These are phyloP conservation scores for Paedocypris micromegethes DNA, from an alignment of 2,797 vertebrate genomes.

Conservation along the genomic window DNA sequence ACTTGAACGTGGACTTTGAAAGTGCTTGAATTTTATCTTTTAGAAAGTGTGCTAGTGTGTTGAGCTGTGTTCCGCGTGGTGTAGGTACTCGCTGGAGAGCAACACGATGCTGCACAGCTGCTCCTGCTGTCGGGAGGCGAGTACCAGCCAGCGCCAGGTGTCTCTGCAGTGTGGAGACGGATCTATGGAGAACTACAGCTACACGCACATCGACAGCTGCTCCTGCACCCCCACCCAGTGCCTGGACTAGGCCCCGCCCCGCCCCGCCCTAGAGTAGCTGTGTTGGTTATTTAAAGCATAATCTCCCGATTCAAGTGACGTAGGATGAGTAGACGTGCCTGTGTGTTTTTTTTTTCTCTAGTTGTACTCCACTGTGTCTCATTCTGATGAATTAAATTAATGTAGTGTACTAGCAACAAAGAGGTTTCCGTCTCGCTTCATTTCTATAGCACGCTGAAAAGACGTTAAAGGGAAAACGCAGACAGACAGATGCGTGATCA, in stretches of 20 bases:
- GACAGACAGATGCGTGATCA: too few species aligned
- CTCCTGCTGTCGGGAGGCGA: slow-evolving; percentile 77
- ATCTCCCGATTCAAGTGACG: too few species aligned
- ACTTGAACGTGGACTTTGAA: background rate
- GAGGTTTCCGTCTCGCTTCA: too few species aligned
- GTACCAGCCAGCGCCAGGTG: slow-evolving; percentile 62
- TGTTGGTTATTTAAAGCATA: too few species aligned
- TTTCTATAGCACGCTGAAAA: too few species aligned
- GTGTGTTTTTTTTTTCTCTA: too few species aligned
- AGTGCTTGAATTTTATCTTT: background rate
- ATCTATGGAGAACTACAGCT: slow-evolving; percentile 52
- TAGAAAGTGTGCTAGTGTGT: background rate
- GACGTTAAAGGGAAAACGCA: too few species aligned
- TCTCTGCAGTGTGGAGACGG: slow-evolving; percentile 66
- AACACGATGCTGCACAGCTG: slow-evolving; percentile 71
- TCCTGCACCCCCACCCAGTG: slow-evolving; percentile 7
- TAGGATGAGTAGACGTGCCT: too few species aligned
- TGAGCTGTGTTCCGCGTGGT: slow-evolving; percentile 17
- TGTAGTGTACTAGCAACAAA: too few species aligned
- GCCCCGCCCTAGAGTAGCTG: too few species aligned
- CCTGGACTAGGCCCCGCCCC: background rate
- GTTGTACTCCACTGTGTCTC: too few species aligned
- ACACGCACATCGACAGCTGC: slow-evolving; percentile 64
- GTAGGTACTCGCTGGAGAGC: slow-evolving; percentile 73
- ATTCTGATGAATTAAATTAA: too few species aligned